These are phyloP conservation scores for Drosophila setifemur DNA, from an alignment of 1,140 invertebrate species.

Conservation along the genomic window DNA sequence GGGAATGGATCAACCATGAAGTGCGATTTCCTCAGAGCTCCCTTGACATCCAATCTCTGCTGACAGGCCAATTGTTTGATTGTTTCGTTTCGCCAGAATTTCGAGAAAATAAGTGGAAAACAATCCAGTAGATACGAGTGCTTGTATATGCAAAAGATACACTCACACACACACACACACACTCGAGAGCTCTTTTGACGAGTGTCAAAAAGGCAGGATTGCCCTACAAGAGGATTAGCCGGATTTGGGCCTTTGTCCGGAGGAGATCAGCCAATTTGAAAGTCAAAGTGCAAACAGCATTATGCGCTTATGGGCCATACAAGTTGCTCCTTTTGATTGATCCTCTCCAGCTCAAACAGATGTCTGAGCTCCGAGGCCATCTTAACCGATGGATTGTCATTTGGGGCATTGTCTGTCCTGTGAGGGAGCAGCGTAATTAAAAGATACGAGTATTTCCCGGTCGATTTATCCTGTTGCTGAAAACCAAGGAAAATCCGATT, in stretches of 20 bases:
- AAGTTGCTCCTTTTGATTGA: constrained; percentile 56
- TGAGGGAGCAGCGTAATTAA: constrained; percentile 50
- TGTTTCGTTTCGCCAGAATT: constrained; percentile 58
- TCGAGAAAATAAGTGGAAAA: constrained; percentile 40
- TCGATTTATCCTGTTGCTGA: constrained; percentile 41
- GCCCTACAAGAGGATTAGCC: constrained; percentile 65
- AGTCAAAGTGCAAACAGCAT: constrained; percentile 72
- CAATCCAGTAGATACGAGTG: constrained; percentile 19
- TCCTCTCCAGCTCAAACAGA: constrained; percentile 31
- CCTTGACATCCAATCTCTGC: constrained; percentile 66
- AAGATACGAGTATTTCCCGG: constrained; percentile 61
- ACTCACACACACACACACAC: constrained; percentile 46
- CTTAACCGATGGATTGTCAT: constrained; percentile 26
- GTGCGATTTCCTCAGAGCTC: constrained; percentile 55
- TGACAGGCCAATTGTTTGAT: constrained; percentile 72
- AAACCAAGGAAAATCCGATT: constrained; percentile 56
- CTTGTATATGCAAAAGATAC: constrained; percentile 46
- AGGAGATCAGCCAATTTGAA: constrained; percentile 69
- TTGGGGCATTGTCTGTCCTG: constrained; percentile 37
- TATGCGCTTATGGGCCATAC: constrained; percentile 63
- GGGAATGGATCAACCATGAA: constrained; percentile 49
- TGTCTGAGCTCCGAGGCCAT: constrained; percentile 44
- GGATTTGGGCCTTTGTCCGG: constrained; percentile 61
- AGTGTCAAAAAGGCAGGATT: constrained; percentile 71
- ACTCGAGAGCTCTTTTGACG: constrained; percentile 72